A percentile compares a stretch with the other conserved stretches of the same genome.
Conservation (phyloP, 2,888 invertebrate species). For the Gastrophysa polygoni region DNA sequence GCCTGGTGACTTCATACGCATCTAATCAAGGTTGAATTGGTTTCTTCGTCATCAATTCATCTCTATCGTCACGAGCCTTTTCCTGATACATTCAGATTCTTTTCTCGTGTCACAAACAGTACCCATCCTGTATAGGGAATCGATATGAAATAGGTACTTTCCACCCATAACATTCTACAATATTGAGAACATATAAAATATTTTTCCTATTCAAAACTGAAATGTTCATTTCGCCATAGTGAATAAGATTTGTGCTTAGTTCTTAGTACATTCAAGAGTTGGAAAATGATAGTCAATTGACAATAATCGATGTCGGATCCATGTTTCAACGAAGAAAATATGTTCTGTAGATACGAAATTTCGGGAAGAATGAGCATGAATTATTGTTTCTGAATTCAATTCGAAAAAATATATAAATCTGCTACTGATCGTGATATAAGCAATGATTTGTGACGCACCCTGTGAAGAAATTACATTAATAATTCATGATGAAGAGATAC, state of each 20-base stretch:
- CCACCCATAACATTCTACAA: conserved; percentile 5
- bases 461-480: conserved; percentile 6
- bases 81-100: not conserved
- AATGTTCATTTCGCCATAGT: conserved; percentile 27
- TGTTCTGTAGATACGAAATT: too few species aligned
- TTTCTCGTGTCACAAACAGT: conserved; percentile 7
- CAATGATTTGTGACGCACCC: conserved; percentile 11
- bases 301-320: too few species aligned
- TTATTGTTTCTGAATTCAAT: too few species aligned
- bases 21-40: too few species aligned
- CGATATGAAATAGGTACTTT: not conserved
- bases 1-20: too few species aligned
- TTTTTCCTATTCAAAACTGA: conserved; percentile 20
- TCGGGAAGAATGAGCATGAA: too few species aligned
- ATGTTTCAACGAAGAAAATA: too few species aligned
- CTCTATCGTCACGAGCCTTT: too few species aligned
- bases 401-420: too few species aligned
- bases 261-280: conserved; percentile 44
- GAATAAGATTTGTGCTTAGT: conserved; percentile 55
- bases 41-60: too few species aligned
- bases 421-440: not conserved
- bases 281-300: too few species aligned
- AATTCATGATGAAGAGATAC: not conserved
- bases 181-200: not conserved
- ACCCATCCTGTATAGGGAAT: not conserved